Percentiles rank a stretch among this genome's conserved stretches.
Evolutionary conservation across 2,113 vertebrate species (phyloP).

Genomic region (Girardinichthys multiradiatus): DNA sequence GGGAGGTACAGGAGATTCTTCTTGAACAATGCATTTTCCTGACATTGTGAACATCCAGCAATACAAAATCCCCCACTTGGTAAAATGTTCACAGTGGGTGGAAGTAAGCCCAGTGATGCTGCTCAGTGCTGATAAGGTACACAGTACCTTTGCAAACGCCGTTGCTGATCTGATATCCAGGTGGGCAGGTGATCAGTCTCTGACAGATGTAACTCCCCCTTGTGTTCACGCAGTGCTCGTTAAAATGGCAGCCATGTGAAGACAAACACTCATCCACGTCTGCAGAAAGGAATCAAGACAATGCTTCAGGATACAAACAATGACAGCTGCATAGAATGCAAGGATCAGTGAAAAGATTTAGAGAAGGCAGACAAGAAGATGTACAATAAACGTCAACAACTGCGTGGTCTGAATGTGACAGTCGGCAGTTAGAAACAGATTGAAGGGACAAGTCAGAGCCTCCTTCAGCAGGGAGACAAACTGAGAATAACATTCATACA

Average conservation of each 20-base stretch:
- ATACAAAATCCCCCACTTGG: constrained; percentile 16
- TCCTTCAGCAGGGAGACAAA: constrained; percentile 44
- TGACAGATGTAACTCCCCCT: constrained; percentile 86
- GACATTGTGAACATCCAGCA: constrained; percentile 24
- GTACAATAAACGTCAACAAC: constrained; percentile 2
- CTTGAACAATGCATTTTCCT: constrained; percentile 44
- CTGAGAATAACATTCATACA: constrained; percentile 42
- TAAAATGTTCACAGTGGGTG: constrained; percentile 15
- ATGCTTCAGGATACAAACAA: constrained; percentile 13
- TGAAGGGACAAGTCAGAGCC: constrained; percentile 31
- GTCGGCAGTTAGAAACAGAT: constrained; percentile 24
- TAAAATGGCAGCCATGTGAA: constrained; percentile 81
- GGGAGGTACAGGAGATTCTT: constrained; percentile 27
- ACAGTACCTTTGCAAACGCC: constrained; percentile 85
- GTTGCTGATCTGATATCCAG: constrained; percentile 79
- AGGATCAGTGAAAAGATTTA: not conserved
- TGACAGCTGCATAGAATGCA: not conserved
- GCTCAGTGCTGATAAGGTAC: constrained; percentile 18
- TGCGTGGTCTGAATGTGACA: constrained; percentile 8
- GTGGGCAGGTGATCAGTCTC: constrained; percentile 83
- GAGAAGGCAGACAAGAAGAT: constrained; percentile 19
- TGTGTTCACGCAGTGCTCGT: constrained; percentile 88
- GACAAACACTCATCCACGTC: constrained; percentile 91
- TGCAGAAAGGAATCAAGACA: constrained; percentile 54
- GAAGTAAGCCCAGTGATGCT: constrained; percentile 16